Evolutionary conservation across 2,797 vertebrate species (phyloP).

Genomic region (Pelobates cultripes): DNA sequence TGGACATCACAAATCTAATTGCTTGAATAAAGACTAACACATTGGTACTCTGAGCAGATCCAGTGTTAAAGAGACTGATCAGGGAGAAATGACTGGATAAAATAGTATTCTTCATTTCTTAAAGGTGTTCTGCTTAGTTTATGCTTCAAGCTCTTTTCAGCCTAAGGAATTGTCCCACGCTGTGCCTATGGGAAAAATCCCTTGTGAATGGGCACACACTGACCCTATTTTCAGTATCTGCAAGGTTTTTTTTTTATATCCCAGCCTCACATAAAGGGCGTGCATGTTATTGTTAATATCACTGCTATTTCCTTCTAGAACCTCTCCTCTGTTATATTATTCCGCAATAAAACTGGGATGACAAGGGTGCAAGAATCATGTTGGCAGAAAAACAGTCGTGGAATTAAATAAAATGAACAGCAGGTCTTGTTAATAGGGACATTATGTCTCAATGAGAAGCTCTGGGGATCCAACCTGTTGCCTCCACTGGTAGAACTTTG

Average conservation of each 20-base stretch:
- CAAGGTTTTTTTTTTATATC: background rate
- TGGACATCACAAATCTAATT: too few relatives aligned
- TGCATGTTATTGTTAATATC: constrained; percentile 20
- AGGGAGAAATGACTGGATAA: background rate
- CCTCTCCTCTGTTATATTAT: background rate
- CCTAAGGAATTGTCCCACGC: constrained; percentile 25
- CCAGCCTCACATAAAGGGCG: background rate
- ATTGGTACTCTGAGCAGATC: background rate
- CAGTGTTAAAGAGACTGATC: background rate
- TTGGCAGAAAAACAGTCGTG: background rate
- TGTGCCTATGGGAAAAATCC: constrained; percentile 52
- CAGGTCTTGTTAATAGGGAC: constrained; percentile 1
- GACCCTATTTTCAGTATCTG: constrained; percentile 12
- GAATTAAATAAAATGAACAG: background rate
- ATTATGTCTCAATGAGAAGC: constrained; percentile 2
- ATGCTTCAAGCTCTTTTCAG: constrained; percentile 32
- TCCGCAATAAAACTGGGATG: background rate
- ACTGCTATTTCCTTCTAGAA: background rate
- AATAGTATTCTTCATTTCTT: constrained; percentile 7
- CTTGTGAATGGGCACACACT: constrained; percentile 44
- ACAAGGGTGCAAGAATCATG: constrained; percentile 24
- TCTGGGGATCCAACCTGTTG: constrained; percentile 5
- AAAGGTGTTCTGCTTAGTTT: constrained; percentile 28
- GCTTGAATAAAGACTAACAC: background rate
- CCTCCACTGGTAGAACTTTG: background rate